Percentiles rank a stretch among this genome's conserved stretches.
phyloP scores from a whole-genome alignment of 64 coral and sea anemone species.

The Pocillopora damicornis region DNA sequence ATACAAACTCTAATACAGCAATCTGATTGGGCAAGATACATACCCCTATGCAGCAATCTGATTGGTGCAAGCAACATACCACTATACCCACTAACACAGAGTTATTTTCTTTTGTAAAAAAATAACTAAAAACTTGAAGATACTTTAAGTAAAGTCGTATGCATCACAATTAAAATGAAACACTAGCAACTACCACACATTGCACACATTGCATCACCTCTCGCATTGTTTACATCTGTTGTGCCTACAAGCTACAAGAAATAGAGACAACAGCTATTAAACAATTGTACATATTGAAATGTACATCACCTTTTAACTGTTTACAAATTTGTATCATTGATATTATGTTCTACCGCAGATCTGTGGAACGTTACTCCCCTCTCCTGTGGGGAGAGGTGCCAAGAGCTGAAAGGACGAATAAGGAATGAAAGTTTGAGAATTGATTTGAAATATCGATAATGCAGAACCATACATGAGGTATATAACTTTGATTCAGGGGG shows the following conservation, averaged over 20 bases:
- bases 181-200: background rate
- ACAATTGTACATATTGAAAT: background rate
- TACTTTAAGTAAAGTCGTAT: background rate
- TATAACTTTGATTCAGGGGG: background rate
- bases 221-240: conserved; percentile 72
- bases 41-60: too few relatives aligned
- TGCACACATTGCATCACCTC: conserved; percentile 82
- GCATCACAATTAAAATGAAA: background rate
- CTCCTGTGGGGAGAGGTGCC: conserved; percentile 5
- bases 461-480: background rate
- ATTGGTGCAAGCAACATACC: too few relatives aligned
- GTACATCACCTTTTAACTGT: background rate
- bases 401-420: background rate
- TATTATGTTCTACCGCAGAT: background rate
- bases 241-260: conserved; percentile 80
- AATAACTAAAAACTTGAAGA: too few relatives aligned
- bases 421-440: background rate
- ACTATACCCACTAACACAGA: too few relatives aligned
- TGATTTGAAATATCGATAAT: background rate
- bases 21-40: too few relatives aligned
- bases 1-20: too few relatives aligned
- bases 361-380: background rate
- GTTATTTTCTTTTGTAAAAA: too few relatives aligned
- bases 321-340: background rate
- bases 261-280: background rate